phyloP scores from a whole-genome alignment of 2,888 invertebrate species.

The Calameuta pallipes region DNA sequence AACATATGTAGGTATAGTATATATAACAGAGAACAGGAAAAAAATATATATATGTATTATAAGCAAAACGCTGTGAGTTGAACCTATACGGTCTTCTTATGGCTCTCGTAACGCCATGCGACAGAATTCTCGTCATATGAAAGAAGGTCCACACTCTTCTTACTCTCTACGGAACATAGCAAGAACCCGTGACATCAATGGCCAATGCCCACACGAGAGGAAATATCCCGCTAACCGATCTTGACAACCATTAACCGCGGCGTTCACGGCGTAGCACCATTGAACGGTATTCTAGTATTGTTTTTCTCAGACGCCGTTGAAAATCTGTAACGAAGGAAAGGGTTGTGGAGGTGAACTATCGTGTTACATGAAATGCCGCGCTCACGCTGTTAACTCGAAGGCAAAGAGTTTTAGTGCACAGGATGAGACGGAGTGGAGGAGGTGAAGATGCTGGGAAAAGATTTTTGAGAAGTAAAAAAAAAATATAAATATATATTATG shows the following conservation, averaged over 20 bases:
- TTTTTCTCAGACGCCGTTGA: conserved; percentile 40
- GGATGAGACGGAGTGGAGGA: neutral
- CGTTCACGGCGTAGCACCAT: conserved; percentile 25
- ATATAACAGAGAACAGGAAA: neutral
- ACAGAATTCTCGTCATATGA: conserved; percentile 25
- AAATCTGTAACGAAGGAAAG: conserved; percentile 13
- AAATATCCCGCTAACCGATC: conserved; percentile 64
- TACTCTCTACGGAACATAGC: conserved; percentile 13
- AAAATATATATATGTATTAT: neutral
- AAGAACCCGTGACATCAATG: conserved; percentile 57
- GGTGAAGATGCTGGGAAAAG: neutral
- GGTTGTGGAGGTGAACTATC: conserved; percentile 28
- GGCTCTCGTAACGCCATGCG: conserved; percentile 12
- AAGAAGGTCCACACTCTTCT: conserved; percentile 19
- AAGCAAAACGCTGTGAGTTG: neutral
- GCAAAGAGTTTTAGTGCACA: neutral
- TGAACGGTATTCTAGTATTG: conserved; percentile 37
- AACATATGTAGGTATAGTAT: neutral
- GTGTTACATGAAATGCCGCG: conserved; percentile 33
- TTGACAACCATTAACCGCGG: conserved; percentile 62
- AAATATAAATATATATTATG: neutral
- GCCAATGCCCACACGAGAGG: conserved; percentile 61
- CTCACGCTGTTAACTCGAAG: neutral
- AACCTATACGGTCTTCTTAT: neutral
- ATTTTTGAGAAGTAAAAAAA: neutral